phyloP scores from a whole-genome alignment of 1,140 invertebrate genomes.

The Drosophila parabipectinata region DNA sequence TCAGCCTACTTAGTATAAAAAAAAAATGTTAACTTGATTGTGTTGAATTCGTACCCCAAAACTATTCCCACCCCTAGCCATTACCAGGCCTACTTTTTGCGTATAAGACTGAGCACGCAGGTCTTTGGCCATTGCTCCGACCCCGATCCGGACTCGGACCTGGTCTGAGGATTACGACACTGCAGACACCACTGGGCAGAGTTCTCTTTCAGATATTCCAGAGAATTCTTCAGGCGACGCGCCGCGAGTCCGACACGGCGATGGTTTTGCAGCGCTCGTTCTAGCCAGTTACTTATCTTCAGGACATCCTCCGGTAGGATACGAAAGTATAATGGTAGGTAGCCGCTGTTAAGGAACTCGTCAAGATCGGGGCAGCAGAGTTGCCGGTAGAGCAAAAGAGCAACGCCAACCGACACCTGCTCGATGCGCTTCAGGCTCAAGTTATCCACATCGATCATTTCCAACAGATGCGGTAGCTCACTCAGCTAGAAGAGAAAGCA shows the following conservation, averaged over 20 bases:
- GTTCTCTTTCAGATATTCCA: background rate
- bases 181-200: background rate
- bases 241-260: background rate
- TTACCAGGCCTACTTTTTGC: background rate
- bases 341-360: constrained; percentile 12
- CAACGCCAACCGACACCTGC: constrained; percentile 7
- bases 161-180: background rate
- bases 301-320: constrained; percentile 12
- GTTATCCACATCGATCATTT: background rate
- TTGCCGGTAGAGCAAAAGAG: constrained; percentile 12
- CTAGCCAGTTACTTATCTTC: background rate
- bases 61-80: background rate
- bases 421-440: background rate
- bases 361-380: constrained; percentile 21
- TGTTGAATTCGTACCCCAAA: background rate
- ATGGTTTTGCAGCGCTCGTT: background rate
- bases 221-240: background rate
- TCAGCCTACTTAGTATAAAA: background rate
- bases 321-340: constrained; percentile 14
- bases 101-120: background rate
- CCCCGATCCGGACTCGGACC: background rate
- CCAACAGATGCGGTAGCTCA: constrained; percentile 9
- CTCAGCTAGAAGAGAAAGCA: constrained; percentile 2
- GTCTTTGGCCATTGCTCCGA: no score
- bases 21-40: background rate